Base-by-base conservation (phyloP, 2,888 invertebrate genomes). In the Limnephilus auricula region DNA sequence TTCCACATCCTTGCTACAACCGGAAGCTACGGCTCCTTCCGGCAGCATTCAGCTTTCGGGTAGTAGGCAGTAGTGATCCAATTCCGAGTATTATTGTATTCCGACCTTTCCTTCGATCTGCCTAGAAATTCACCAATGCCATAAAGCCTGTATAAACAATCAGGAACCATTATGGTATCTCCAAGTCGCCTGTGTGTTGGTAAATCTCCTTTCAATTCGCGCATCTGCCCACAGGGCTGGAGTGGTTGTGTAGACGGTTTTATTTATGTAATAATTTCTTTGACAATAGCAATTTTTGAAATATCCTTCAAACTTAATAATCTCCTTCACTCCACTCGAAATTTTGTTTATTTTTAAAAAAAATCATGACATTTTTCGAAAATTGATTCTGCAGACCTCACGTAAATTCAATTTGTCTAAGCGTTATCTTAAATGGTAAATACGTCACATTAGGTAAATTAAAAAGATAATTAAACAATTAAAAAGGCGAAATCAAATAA, bases 221-320 rank as follows among this genome's bases (percentile, higher is more conserved):
- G 86, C 86, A 86, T 86, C 86, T 86, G 86, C 86, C 32, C 9
- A 86, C 86, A 86, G 86, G 34, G 50, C 50, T 13, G 86, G 85
- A 85, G 30, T 40, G 10, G 34, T 31, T 15, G 4, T 5, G 40
- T n/a, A 40, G 40, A 84, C 4, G 65, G 6, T n/a, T 65, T 65
- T 0, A n/a, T 65, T 9, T 65, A 0, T 50, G 18, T 5, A 50
- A 50, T 15, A 50, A 50, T 50, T 18, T 50, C 18, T 6, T 18
- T 15, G 18, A 50, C 18, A 1, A 50, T 18, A 50, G 6, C 18
- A 18, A 50, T 50, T 50, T 50, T 50, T 50, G 0, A 50, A 50
- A 50, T 3, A 15, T 50, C 18, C 18, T 5, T 18, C 50, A 18
- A 50, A 50, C 18, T 45, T 45, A 40, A 40, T 12, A 40, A 45